Conservation (phyloP, 1,140 invertebrate genomes). For the Tetragonula clypearis region DNA sequence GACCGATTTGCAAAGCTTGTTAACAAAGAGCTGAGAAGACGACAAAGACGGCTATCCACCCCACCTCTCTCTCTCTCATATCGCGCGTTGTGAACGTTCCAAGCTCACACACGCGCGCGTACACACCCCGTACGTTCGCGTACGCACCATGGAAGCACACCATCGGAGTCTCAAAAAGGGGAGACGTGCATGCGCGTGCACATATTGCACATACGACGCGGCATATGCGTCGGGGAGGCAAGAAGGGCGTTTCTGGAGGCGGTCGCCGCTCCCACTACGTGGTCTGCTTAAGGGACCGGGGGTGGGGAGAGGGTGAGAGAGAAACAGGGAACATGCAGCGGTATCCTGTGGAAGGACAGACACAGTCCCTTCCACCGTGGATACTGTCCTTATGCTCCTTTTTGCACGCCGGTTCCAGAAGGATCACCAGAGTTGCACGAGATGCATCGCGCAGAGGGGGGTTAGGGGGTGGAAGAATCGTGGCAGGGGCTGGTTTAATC, state of each 20-base stretch:
- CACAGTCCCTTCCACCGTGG: slow-evolving; percentile 51
- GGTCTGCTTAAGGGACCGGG: slow-evolving; percentile 36
- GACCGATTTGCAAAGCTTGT: slow-evolving; percentile 37
- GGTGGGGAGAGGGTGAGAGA: slow-evolving; percentile 52
- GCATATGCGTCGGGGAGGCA: slow-evolving; percentile 54
- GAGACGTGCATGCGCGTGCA: slow-evolving; percentile 30
- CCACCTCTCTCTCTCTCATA: slow-evolving; percentile 21
- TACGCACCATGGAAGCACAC: not conserved
- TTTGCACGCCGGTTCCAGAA: slow-evolving; percentile 13
- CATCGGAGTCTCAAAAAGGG: not conserved
- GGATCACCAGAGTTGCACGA: not conserved
- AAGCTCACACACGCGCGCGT: not conserved
- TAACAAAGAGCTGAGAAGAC: slow-evolving; percentile 51
- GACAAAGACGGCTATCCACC: slow-evolving; percentile 41
- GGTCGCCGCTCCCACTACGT: slow-evolving; percentile 75
- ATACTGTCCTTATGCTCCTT: slow-evolving; percentile 29
- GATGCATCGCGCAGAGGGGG: not conserved
- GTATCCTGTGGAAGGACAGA: slow-evolving; percentile 60
- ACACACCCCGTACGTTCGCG: not conserved
- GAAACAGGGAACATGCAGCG: slow-evolving; percentile 45
- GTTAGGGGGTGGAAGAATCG: not conserved
- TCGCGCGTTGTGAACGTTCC: not conserved
- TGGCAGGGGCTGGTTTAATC: not conserved
- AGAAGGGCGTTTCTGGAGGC: slow-evolving; percentile 81
- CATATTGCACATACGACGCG: slow-evolving; percentile 48